Percentiles rank a stretch among this genome's conserved stretches.
Evolutionary conservation across 2,113 vertebrate genomes (phyloP).

Genomic region (Planiliza haematocheilus): DNA sequence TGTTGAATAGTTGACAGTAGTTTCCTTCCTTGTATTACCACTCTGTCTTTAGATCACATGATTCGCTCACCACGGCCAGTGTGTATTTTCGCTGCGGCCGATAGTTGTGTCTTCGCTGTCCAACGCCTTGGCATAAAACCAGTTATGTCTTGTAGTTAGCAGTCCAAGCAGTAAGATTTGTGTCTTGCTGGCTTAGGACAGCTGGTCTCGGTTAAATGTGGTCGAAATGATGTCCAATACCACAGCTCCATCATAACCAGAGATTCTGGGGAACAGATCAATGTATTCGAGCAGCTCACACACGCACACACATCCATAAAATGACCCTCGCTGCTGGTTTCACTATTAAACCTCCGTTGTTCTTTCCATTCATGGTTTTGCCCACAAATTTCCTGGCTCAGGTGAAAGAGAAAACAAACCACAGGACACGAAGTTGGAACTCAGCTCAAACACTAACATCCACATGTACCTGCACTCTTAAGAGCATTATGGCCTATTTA

Average conservation of each 20-base stretch:
- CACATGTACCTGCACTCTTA: constrained; percentile 5
- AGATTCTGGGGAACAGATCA: constrained; percentile 58
- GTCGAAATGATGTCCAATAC: constrained; percentile 32
- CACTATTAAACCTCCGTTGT: constrained; percentile 41
- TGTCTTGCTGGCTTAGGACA: constrained; percentile 18
- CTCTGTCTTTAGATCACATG: constrained; percentile 16
- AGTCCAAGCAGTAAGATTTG: constrained; percentile 10
- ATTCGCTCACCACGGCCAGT: constrained; percentile 29
- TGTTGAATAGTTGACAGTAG: background rate
- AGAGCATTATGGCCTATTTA: background rate
- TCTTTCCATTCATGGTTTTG: constrained; percentile 55
- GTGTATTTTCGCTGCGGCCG: constrained; percentile 21
- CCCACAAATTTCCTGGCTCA: constrained; percentile 68
- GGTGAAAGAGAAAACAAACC: constrained; percentile 47
- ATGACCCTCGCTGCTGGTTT: constrained; percentile 26
- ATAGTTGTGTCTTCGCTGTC: constrained; percentile 27
- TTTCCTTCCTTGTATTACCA: constrained; percentile 16
- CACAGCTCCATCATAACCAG: constrained; percentile 17
- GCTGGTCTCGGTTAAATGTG: constrained; percentile 33
- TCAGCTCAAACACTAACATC: constrained; percentile 32
- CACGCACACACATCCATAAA: constrained; percentile 35
- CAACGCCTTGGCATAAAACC: constrained; percentile 33
- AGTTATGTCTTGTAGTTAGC: constrained; percentile 9
- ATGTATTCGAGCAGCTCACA: constrained; percentile 6
- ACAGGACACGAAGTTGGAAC: constrained; percentile 22